These are phyloP conservation scores for Pelecanoides urinatrix DNA, from an alignment of 2,113 vertebrate species.

Conservation along the genomic window DNA sequence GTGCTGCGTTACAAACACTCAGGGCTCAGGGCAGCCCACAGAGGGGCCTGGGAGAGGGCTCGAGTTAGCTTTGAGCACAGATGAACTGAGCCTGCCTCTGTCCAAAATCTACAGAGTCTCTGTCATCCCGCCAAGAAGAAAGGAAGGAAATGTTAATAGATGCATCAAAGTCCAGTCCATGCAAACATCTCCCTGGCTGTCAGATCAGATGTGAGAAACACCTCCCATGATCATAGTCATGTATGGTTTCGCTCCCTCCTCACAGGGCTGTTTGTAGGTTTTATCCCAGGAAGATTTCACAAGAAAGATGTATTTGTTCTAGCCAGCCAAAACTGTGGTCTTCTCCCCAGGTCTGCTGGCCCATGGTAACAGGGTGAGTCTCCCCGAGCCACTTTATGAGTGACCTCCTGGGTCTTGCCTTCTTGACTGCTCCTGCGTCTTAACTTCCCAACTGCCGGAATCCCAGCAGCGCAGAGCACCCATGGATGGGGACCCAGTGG, in stretches of 20 bases:
- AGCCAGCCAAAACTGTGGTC: not conserved
- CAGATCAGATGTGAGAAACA: not conserved
- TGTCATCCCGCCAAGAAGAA: not conserved
- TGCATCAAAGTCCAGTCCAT: not conserved
- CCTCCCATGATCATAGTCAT: rapidly evolving
- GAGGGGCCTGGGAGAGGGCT: not conserved
- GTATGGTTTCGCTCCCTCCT: not conserved
- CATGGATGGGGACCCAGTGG: rapidly evolving
- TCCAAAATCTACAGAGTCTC: not conserved
- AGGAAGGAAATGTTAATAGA: not conserved
- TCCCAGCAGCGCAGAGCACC: not conserved
- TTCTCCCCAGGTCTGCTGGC: not conserved
- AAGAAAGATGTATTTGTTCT: not conserved
- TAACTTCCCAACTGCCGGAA: not conserved
- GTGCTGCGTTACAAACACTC: not conserved
- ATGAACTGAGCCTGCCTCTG: not conserved
- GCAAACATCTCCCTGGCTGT: not conserved
- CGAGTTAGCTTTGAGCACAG: not conserved
- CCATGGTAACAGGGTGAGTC: not conserved
- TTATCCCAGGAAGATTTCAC: not conserved
- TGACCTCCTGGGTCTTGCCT: not conserved
- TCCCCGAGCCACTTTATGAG: not conserved
- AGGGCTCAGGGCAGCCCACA: not conserved
- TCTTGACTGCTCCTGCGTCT: not conserved
- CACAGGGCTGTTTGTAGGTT: not conserved